Evolutionary conservation across 1,140 invertebrate species (phyloP), one percentile per base, ranked within the genome.

Genomic region (Habropoda laboriosa): DNA sequence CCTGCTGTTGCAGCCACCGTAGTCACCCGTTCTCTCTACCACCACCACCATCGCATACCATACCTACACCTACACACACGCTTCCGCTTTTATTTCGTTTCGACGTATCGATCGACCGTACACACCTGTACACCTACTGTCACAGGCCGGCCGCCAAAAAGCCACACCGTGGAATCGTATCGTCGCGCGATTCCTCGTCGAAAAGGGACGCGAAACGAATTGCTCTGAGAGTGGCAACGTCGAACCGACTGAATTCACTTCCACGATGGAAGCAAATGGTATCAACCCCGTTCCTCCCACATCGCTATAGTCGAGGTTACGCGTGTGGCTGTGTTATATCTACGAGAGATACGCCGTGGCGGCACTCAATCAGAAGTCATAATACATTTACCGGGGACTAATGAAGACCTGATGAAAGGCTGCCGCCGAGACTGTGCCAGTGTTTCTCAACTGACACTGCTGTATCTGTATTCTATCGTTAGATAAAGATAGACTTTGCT

Each of bases 281-380:
- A 66, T 40, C 49, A n/a, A n/a, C n/a, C n/a, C n/a, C n/a, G n/a
- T n/a, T n/a, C 13, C 49, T 27, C 51, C 61, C 38, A 12, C 32
- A 6, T 24, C n/a, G 18, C 12, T 12, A 35, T 40, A 8, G 24
- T 0, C 35, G 66, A 24, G 27, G 66, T 12, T n/a, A 18, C 35
- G 16, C 38, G 58, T 51, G 58, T 55, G 66, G 53, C 32, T 51
- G n/a, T n/a, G n/a, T n/a, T 42, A 67, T 80, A 67, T 42, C 42
- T 60, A 38, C 24, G 55, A 42, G 73, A 38, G 66, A 74, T 79
- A 76, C 72, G 67, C 78, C 82, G 64, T 67, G 82, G 71, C 81
- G 67, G 79, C 79, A 81, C 85, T 88, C 87, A 86, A 88, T 88
- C 87, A 88, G 87, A 88, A 88, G 87, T 88, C 87, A 86, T 88